These are phyloP conservation scores for Drosophila santomea DNA, from an alignment of 1,140 invertebrate genomes.

Conservation along the genomic window DNA sequence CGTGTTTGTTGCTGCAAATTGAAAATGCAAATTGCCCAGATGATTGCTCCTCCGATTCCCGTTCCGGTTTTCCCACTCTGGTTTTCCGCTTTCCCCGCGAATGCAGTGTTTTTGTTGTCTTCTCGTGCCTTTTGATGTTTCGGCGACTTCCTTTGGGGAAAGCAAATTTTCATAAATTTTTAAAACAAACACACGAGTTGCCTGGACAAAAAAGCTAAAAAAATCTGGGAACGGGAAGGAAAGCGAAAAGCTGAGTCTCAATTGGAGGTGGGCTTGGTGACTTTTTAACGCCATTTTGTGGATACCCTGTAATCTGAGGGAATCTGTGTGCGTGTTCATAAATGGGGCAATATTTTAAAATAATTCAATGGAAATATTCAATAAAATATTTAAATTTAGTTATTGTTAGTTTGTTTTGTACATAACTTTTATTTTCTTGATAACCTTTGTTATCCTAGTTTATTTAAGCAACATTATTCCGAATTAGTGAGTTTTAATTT, in stretches of 20 bases:
- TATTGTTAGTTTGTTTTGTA: not conserved
- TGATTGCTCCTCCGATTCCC: conserved; percentile 54
- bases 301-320: conserved; percentile 15
- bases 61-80: conserved; percentile 22
- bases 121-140: conserved; percentile 70
- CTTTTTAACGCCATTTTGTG: conserved; percentile 71
- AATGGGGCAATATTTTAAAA: too few relatives aligned
- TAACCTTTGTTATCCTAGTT: not conserved
- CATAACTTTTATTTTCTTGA: not conserved
- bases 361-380: too few relatives aligned
- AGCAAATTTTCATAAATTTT: conserved; percentile 83
- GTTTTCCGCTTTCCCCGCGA: conserved; percentile 31
- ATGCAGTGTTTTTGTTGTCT: conserved; percentile 44
- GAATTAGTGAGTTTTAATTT: not conserved
- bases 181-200: conserved; percentile 71
- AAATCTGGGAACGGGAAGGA: conserved; percentile 28
- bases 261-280: conserved; percentile 18
- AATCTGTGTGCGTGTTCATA: too few relatives aligned
- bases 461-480: not conserved
- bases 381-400: not conserved
- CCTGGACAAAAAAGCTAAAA: conserved; percentile 12
- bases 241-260: conserved; percentile 35
- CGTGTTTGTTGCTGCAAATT: conserved; percentile 81
- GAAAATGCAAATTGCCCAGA: conserved; percentile 78
- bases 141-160: conserved; percentile 53